Base-by-base conservation (phyloP, 2,888 invertebrate genomes). In the Rhopalosiphum nymphaeae region DNA sequence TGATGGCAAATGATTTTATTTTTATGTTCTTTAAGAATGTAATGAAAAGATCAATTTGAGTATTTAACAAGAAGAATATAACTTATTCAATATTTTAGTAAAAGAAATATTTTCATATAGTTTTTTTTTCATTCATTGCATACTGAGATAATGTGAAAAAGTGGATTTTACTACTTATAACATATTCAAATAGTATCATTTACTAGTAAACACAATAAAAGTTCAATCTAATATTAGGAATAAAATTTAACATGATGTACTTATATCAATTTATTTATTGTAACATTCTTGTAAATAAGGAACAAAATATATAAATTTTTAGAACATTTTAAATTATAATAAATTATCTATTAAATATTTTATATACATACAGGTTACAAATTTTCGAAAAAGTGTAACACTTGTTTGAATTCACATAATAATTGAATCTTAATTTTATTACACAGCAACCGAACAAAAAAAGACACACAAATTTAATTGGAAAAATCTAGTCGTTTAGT, bases 351-450 rank as follows among this genome's bases (percentile, higher is more conserved):
- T 93, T 78, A 93, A 89, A 91, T 86, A 94, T 94, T 84, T 89
- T 94, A 94, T 94, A 53, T 94, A 94, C 87, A 93, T 36, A 57
- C 11, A 87, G 61, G 86, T 84, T 94, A 94, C 67, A 91, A 53
- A 84, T 36, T 86, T 93, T 67, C 67, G n/a, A 94, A 94, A 67
- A 49, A 25, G 61, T 44, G 42, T 57, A 90, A 90, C 84, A 89
- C 26, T 56, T 61, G 26, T 42, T n/a, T 86, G 86, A 61, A 42
- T 78, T 78, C 67, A 93, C n/a, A 88, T 89, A 84, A 94, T 85
- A 57, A 85, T 93, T 84, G n/a, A 86, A 61, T 46, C 57, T 93
- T 93, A 61, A 85, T 67, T 84, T 85, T 90, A 67, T n/a, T 67
- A 90, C 53, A 91, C 57, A 67, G 89, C 67, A 93, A 93, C 88